phyloP scores from a whole-genome alignment of 2,888 invertebrate species.

The Aspidiotus rigidus region DNA sequence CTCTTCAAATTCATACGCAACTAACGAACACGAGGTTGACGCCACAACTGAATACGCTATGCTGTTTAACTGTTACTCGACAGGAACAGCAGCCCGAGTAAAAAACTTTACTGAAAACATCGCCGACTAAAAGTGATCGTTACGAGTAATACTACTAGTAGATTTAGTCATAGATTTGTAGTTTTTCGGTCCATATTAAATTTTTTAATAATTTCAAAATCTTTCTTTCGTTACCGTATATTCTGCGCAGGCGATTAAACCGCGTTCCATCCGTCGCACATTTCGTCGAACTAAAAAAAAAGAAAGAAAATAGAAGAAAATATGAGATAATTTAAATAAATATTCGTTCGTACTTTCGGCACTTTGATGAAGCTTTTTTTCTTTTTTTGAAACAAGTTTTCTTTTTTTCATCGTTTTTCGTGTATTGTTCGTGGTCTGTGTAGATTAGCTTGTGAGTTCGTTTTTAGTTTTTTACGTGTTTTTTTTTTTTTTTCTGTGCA shows the following conservation, averaged over 20 bases:
- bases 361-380: background rate
- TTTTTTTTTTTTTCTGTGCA: too few species aligned
- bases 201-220: constrained; percentile 3
- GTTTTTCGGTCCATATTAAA: constrained; percentile 13
- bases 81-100: too few species aligned
- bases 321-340: constrained; percentile 19
- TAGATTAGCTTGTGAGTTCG: constrained; percentile 1
- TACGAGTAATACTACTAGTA: constrained; percentile 18
- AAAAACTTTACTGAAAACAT: too few species aligned
- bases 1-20: background rate
- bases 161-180: constrained; percentile 29
- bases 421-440: background rate
- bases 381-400: background rate
- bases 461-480: background rate
- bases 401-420: constrained; percentile 3
- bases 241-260: constrained; percentile 30
- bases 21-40: too few species aligned
- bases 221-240: background rate
- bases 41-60: too few species aligned
- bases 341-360: constrained; percentile 12
- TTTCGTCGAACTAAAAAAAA: constrained; percentile 25
- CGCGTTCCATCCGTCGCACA: constrained; percentile 27
- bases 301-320: constrained; percentile 23
- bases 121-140: background rate
- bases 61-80: too few species aligned